Percentiles rank a stretch among this genome's conserved stretches.
These are phyloP conservation scores for Zosterops pallidus DNA, from an alignment of 2,113 vertebrate genomes.

Conservation along the genomic window DNA sequence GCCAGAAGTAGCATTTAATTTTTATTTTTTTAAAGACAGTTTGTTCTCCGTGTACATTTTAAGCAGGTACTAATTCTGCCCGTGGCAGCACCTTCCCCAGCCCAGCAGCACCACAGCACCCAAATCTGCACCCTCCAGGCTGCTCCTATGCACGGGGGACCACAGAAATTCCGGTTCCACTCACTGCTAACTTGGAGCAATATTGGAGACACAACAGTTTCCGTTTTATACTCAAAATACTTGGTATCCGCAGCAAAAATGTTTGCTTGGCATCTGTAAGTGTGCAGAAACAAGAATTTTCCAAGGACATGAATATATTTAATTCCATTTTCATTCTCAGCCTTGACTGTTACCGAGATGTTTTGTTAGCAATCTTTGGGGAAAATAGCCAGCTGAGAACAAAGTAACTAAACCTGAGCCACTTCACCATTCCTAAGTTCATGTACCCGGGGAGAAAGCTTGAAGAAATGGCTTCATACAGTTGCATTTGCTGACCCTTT, in stretches of 20 bases:
- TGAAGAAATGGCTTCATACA: neutral
- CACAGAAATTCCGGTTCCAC: neutral
- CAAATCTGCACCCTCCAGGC: neutral
- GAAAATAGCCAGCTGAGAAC: neutral
- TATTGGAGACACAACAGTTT: neutral
- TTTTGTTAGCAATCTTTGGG: neutral
- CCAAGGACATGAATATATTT: neutral
- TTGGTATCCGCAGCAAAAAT: neutral
- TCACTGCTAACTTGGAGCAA: neutral
- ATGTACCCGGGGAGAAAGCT: neutral
- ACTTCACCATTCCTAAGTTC: neutral
- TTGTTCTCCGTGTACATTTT: slow-evolving; percentile 26
- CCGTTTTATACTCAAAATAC: neutral
- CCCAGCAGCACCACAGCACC: neutral
- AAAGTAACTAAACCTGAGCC: neutral
- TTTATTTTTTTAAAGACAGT: neutral
- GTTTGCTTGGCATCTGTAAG: neutral
- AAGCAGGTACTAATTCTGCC: slow-evolving; percentile 47
- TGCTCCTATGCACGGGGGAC: neutral
- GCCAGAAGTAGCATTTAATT: slow-evolving; percentile 41
- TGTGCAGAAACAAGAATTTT: slow-evolving; percentile 20
- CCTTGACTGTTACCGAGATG: neutral
- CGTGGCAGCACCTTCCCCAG: neutral
- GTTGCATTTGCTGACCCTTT: slow-evolving; percentile 26
- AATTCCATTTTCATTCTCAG: neutral